Conservation (phyloP, 2,888 invertebrate genomes). For the Meloe dianella region DNA sequence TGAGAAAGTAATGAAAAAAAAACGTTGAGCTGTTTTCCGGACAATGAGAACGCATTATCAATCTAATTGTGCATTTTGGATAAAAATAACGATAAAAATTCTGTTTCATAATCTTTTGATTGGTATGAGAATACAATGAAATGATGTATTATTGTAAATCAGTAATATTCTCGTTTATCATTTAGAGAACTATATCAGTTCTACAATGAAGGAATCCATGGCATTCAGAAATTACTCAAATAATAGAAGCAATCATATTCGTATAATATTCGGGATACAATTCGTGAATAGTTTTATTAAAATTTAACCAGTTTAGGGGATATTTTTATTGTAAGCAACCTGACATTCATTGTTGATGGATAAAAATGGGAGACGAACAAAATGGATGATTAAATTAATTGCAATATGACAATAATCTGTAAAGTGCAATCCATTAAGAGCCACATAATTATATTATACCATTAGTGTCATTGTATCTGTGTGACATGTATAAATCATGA, state of each 20-base stretch:
- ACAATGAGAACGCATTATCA: slow-evolving; percentile 39
- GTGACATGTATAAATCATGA: slow-evolving; percentile 46
- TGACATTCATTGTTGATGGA: neutral
- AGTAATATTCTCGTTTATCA: slow-evolving; percentile 12
- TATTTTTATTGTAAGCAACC: neutral
- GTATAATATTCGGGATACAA: neutral
- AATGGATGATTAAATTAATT: slow-evolving; percentile 21
- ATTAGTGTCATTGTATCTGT: slow-evolving; percentile 50
- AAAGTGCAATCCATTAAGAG: slow-evolving; percentile 52
- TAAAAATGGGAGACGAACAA: too few species aligned
- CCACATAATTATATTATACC: slow-evolving; percentile 49
- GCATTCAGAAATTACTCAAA: neutral
- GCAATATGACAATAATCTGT: slow-evolving; percentile 32
- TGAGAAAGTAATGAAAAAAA: slow-evolving; percentile 29
- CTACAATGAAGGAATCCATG: neutral
- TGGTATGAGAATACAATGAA: neutral
- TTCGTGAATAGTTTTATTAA: neutral
- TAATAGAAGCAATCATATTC: neutral
- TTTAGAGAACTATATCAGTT: neutral
- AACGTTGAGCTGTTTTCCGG: slow-evolving; percentile 30
- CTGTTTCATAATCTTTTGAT: slow-evolving; percentile 30
- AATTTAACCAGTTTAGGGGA: neutral
- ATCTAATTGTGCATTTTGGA: slow-evolving; percentile 27
- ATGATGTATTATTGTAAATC: neutral
- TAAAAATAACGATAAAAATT: slow-evolving; percentile 38